Conservation (phyloP, 2,888 invertebrate species). For the Epirrita christyi region DNA sequence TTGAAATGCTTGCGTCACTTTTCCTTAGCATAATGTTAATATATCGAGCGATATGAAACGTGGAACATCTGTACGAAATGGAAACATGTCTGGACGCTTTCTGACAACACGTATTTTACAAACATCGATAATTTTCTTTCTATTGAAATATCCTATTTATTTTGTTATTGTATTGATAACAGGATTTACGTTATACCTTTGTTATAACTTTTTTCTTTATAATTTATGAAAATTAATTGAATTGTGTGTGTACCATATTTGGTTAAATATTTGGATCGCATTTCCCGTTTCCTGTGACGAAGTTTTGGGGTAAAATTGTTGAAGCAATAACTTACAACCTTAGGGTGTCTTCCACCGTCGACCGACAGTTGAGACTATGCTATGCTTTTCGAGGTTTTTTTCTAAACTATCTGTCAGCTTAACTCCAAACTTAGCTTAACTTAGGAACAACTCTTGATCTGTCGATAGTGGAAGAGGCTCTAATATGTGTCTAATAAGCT, state of each 20-base stretch:
- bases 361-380: no score
- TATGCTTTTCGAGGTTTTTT: no score
- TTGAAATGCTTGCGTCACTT: slow-evolving; percentile 52
- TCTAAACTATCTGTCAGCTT: no score
- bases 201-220: slow-evolving; percentile 25
- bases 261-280: neutral
- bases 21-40: slow-evolving; percentile 51
- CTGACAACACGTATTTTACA: slow-evolving; percentile 25
- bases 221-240: slow-evolving; percentile 13
- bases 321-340: no score
- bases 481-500: no score
- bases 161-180: slow-evolving; percentile 28
- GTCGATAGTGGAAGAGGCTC: no score
- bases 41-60: slow-evolving; percentile 49
- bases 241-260: neutral
- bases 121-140: slow-evolving; percentile 13
- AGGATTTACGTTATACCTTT: slow-evolving; percentile 29
- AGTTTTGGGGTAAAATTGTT: neutral
- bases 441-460: no score
- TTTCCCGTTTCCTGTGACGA: slow-evolving; percentile 9
- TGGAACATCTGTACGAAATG: slow-evolving; percentile 42
- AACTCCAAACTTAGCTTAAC: no score
- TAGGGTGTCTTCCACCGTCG: no score
- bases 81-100: slow-evolving; percentile 43
- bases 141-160: slow-evolving; percentile 20